Percentiles rank a stretch among this genome's conserved stretches.
Evolutionary conservation across 2,113 vertebrate species (phyloP).

Genomic region (Coturnix japonica): DNA sequence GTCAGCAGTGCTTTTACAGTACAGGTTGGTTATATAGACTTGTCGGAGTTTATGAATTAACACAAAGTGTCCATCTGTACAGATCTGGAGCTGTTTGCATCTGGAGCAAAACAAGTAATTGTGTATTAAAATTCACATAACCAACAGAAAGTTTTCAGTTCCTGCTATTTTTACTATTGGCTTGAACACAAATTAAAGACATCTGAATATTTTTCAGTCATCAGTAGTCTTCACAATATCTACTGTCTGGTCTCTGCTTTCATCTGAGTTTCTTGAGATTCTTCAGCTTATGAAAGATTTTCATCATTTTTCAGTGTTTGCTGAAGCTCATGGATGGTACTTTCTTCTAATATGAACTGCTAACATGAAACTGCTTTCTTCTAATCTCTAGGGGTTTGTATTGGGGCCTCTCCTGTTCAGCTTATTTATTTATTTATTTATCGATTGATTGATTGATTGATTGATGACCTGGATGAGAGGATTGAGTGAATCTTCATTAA

Average conservation of each 20-base stretch:
- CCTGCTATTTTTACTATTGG: slow-evolving; percentile 8
- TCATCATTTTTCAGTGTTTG: slow-evolving; percentile 98
- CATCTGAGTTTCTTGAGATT: slow-evolving; percentile 84
- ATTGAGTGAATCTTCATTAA: no score
- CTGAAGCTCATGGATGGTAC: slow-evolving; percentile 96
- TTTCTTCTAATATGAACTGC: slow-evolving; percentile 96
- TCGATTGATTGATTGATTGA: no score
- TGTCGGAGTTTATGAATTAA: background rate
- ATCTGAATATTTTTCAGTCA: background rate
- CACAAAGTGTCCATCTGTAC: background rate
- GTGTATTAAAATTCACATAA: slow-evolving; percentile 22
- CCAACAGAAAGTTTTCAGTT: slow-evolving; percentile 25
- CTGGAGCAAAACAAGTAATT: background rate
- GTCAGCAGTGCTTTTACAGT: background rate
- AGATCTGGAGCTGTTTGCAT: background rate
- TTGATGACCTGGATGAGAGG: no score
- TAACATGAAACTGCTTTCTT: slow-evolving; percentile 97
- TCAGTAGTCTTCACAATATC: background rate
- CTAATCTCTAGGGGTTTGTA: slow-evolving; percentile 84
- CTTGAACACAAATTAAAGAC: slow-evolving; percentile 37
- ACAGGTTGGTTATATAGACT: background rate
- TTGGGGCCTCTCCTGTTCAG: no score
- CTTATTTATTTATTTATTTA: no score
- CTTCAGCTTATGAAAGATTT: slow-evolving; percentile 91
- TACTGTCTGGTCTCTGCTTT: slow-evolving; percentile 82